These are phyloP conservation scores for Drosophila murphyi DNA, from an alignment of 1,140 invertebrate genomes.

Conservation along the genomic window DNA sequence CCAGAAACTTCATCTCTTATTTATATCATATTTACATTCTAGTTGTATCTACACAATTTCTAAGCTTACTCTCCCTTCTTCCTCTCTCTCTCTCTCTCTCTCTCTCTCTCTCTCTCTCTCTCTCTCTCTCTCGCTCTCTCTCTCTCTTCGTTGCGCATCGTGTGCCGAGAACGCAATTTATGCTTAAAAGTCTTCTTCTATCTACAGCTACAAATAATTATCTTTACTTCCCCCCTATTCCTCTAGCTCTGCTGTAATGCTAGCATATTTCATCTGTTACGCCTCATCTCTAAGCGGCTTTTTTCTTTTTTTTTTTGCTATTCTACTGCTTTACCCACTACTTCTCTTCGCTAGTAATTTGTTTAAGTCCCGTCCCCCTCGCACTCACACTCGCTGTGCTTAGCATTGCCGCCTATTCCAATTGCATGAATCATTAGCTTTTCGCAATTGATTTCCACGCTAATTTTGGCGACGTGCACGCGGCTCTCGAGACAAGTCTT, in stretches of 20 bases:
- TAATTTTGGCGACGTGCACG: constrained; percentile 71
- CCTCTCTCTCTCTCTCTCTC: too few relatives aligned
- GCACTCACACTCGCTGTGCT: neutral
- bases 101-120: too few relatives aligned
- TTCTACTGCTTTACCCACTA: neutral
- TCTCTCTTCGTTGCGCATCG: too few relatives aligned
- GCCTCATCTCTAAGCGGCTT: neutral
- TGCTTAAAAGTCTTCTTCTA: too few relatives aligned
- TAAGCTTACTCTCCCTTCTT: too few relatives aligned
- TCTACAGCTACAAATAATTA: neutral
- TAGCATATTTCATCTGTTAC: neutral
- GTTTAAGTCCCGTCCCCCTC: neutral
- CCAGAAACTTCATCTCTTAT: too few relatives aligned
- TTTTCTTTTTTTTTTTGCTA: constrained; percentile 4
- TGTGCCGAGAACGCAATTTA: too few relatives aligned
- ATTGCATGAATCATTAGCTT: constrained; percentile 52
- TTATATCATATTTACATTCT: too few relatives aligned
- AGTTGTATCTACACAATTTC: too few relatives aligned
- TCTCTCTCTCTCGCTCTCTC: too few relatives aligned
- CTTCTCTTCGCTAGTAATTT: constrained; percentile 2
- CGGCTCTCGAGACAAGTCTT: constrained; percentile 54
- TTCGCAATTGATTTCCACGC: constrained; percentile 73
- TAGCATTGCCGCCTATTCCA: constrained; percentile 15
- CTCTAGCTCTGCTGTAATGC: neutral
- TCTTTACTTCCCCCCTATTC: neutral